These are phyloP conservation scores for Meiosimyza decipiens DNA, from an alignment of 2,888 invertebrate genomes.

Conservation along the genomic window DNA sequence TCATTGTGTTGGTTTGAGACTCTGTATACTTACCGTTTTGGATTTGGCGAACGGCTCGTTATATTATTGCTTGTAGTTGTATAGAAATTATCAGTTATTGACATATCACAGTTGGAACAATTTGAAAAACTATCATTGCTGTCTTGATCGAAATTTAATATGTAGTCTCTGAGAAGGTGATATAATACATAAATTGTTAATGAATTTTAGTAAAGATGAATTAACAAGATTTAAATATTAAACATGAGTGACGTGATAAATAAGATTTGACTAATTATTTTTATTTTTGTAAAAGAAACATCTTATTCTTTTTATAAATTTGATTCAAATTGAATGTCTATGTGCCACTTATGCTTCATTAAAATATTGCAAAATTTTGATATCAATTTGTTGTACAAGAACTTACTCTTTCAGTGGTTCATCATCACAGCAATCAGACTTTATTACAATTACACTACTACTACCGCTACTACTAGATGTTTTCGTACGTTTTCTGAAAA, in stretches of 20 bases:
- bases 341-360: too few relatives aligned
- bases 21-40: constrained; percentile 56
- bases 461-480: constrained; percentile 65
- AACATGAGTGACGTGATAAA: not conserved
- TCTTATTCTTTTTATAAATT: too few relatives aligned
- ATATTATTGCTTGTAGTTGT: constrained; percentile 49
- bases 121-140: constrained; percentile 65
- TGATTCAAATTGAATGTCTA: too few relatives aligned
- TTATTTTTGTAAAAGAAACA: too few relatives aligned
- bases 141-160: constrained; percentile 60
- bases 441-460: constrained; percentile 56
- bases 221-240: constrained; percentile 3
- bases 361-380: not conserved
- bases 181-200: not conserved
- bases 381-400: not conserved
- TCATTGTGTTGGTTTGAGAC: not conserved
- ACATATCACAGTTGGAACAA: constrained; percentile 65
- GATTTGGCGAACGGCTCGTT: constrained; percentile 63
- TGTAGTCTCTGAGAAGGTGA: constrained; percentile 54
- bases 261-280: too few relatives aligned
- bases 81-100: constrained; percentile 60
- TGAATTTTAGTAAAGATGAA: constrained; percentile 18
- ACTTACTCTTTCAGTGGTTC: constrained; percentile 62
- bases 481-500: constrained; percentile 61
- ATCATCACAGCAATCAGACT: constrained; percentile 60